Evolutionary conservation across 2,888 invertebrate genomes (phyloP).

Genomic region (Rotaria macrura): DNA sequence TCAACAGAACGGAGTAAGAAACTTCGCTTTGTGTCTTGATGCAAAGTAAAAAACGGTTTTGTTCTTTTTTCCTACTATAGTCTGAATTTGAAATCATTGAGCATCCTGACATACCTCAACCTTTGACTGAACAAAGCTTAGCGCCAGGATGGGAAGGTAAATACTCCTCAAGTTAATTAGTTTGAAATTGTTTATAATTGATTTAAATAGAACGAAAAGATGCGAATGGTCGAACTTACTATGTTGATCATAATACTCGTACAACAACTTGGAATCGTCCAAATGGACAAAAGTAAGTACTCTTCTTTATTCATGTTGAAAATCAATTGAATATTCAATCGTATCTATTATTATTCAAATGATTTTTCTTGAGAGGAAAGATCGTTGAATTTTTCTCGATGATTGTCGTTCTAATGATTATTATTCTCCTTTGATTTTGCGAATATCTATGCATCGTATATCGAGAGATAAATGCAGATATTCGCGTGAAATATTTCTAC

Average conservation of each 20-base stretch:
- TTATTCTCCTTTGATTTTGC: no score
- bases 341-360: no score
- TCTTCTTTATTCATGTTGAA: not conserved
- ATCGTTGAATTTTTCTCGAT: no score
- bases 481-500: no score
- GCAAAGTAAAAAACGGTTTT: no score
- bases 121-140: not conserved
- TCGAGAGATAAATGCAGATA: no score
- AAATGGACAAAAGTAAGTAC: not conserved
- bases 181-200: not conserved
- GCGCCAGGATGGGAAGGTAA: not conserved
- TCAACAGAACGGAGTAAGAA: not conserved
- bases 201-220: not conserved
- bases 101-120: not conserved
- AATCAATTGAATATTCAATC: not conserved
- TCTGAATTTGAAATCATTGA: not conserved
- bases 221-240: not conserved
- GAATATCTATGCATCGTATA: no score
- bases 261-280: conserved; percentile 6
- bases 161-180: no score
- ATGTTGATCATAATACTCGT: not conserved
- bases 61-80: not conserved
- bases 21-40: not conserved
- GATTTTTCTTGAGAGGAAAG: no score
- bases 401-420: no score